phyloP scores from a whole-genome alignment of 1,140 invertebrate species.

The Formica selysi region DNA sequence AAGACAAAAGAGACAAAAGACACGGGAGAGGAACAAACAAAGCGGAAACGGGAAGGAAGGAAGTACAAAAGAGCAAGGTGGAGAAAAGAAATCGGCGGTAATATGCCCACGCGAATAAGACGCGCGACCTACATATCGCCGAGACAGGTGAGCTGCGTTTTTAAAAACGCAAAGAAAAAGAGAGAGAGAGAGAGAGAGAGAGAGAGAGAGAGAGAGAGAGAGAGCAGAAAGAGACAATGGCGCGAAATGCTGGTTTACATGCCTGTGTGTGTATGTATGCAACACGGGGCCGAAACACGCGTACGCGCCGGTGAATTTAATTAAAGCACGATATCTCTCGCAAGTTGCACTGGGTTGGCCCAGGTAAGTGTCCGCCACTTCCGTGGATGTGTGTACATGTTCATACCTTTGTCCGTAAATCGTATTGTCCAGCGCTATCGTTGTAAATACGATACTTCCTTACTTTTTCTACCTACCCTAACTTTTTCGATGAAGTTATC shows the following conservation, averaged over 20 bases:
- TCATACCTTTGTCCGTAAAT: neutral
- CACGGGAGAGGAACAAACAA: constrained; percentile 50
- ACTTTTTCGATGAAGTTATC: constrained; percentile 4
- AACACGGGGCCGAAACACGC: constrained; percentile 33
- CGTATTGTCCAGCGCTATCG: neutral
- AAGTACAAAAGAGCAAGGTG: constrained; percentile 56
- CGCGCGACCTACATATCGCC: constrained; percentile 79
- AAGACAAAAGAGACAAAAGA: constrained; percentile 56
- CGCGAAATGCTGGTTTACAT: neutral
- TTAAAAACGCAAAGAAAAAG: constrained; percentile 63
- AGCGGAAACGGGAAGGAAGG: constrained; percentile 61
- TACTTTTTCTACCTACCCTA: neutral
- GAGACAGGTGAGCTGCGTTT: constrained; percentile 77
- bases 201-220: constrained; percentile 34
- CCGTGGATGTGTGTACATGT: neutral
- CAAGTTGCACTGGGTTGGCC: constrained; percentile 58
- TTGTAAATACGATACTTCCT: neutral
- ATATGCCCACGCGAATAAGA: constrained; percentile 71
- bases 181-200: constrained; percentile 29
- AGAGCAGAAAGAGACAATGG: constrained; percentile 24
- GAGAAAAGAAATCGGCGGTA: constrained; percentile 48
- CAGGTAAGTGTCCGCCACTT: constrained; percentile 57
- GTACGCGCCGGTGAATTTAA: constrained; percentile 60
- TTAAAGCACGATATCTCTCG: constrained; percentile 54
- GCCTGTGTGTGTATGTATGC: neutral